A percentile compares a stretch with the other conserved stretches of the same genome.
Conservation (phyloP, 1,140 invertebrate species). For the Ctenoplectra terminalis region DNA sequence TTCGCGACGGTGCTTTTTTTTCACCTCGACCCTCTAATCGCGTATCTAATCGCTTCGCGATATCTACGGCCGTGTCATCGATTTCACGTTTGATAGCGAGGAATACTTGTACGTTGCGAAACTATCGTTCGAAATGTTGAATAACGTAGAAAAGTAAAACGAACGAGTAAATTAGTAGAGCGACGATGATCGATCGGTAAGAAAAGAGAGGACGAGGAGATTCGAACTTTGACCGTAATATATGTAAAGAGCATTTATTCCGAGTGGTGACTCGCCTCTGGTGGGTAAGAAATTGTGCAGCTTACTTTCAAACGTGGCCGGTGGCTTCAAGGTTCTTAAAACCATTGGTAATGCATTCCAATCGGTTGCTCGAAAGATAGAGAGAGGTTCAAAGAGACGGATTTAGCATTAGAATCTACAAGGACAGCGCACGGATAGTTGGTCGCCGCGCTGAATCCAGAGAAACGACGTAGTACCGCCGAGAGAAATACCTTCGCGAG, state of each 20-base stretch:
- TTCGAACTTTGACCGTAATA: slow-evolving; percentile 42
- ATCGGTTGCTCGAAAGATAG: slow-evolving; percentile 70
- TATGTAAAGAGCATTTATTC: slow-evolving; percentile 58
- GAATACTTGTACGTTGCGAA: background rate
- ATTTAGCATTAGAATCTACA: slow-evolving; percentile 73
- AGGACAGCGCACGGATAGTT: slow-evolving; percentile 67
- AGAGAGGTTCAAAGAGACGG: slow-evolving; percentile 71
- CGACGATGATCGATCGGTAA: background rate
- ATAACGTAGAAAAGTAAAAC: background rate
- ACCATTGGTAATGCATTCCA: slow-evolving; percentile 71
- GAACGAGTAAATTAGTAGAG: too few species aligned
- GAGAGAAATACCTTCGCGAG: slow-evolving; percentile 61
- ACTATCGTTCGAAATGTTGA: slow-evolving; percentile 32
- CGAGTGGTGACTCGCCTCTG: slow-evolving; percentile 56
- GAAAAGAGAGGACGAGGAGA: background rate
- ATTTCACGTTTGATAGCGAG: slow-evolving; percentile 18
- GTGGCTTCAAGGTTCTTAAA: slow-evolving; percentile 71
- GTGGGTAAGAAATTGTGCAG: slow-evolving; percentile 68
- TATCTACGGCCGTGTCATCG: slow-evolving; percentile 22
- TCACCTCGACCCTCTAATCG: slow-evolving; percentile 22
- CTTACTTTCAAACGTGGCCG: slow-evolving; percentile 70
- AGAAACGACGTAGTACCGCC: slow-evolving; percentile 56
- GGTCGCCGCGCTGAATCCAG: slow-evolving; percentile 63
- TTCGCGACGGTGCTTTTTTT: slow-evolving; percentile 13
- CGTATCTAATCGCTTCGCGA: slow-evolving; percentile 56